Evolutionary conservation across 2,113 vertebrate genomes (phyloP).

Genomic region (Bos indicus): DNA sequence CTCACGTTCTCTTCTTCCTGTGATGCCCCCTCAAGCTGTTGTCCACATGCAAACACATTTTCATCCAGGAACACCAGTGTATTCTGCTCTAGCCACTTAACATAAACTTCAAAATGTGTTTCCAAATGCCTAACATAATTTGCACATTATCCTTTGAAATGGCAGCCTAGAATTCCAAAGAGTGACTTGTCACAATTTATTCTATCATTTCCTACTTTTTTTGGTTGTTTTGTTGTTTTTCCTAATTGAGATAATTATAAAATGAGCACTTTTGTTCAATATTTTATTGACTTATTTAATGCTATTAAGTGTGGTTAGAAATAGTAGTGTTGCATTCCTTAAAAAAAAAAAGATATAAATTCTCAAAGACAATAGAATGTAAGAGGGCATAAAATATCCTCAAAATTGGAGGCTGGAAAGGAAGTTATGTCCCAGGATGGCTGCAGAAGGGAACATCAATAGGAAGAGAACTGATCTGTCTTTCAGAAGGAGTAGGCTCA

Average conservation of each 20-base stretch:
- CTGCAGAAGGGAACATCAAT: not conserved
- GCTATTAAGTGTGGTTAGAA: not conserved
- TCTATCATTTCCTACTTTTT: not conserved
- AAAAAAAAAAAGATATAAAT: not conserved
- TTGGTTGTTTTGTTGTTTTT: not conserved
- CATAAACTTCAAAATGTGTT: not conserved
- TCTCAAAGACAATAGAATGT: not conserved
- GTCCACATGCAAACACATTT: not conserved
- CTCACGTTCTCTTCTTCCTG: not conserved
- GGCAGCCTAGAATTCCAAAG: not conserved
- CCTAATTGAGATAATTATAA: not conserved
- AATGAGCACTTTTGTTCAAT: not conserved
- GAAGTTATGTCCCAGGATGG: not conserved
- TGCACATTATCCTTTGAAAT: not conserved
- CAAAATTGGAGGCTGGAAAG: not conserved
- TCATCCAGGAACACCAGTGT: not conserved
- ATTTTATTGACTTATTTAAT: constrained; percentile 6
- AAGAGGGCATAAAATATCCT: not conserved
- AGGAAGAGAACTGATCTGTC: not conserved
- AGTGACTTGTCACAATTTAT: not conserved
- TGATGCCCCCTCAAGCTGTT: not conserved
- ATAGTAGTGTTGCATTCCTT: not conserved
- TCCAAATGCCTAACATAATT: not conserved
- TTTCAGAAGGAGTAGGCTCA: not conserved
- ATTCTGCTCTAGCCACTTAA: not conserved